These are phyloP conservation scores for Macrosiphum euphorbiae DNA, from an alignment of 2,888 invertebrate species.

Conservation along the genomic window DNA sequence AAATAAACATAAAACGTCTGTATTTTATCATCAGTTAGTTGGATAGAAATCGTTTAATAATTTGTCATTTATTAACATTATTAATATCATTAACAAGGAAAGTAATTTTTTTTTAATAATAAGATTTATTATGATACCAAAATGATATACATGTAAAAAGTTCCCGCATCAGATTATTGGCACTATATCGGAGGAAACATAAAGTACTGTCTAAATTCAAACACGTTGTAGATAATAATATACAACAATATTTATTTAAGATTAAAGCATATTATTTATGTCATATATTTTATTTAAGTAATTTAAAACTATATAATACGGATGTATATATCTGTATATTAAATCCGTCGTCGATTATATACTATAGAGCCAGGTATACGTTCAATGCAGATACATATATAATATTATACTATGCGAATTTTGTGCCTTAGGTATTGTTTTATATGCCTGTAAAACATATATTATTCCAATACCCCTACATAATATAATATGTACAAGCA, in stretches of 20 bases:
- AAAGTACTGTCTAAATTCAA: neutral
- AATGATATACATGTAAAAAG: neutral
- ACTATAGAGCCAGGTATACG: neutral
- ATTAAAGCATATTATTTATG: neutral
- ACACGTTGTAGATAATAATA: neutral
- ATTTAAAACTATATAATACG: neutral
- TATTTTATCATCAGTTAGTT: neutral
- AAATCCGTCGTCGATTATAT: neutral
- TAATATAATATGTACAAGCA: neutral
- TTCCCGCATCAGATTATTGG: neutral
- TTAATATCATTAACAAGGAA: neutral
- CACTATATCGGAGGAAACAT: neutral
- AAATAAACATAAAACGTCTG: neutral
- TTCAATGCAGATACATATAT: neutral
- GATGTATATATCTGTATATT: neutral
- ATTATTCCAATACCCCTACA: neutral
- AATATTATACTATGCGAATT: neutral
- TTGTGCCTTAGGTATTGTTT: neutral
- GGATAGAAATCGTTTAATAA: neutral
- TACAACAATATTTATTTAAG: neutral
- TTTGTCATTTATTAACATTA: constrained; percentile 6
- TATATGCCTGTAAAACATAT: neutral
- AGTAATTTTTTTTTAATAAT: neutral
- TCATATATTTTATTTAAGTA: neutral
- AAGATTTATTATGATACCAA: neutral